Conservation (phyloP, 2,888 invertebrate genomes). For the Callyntrura sp. region DNA sequence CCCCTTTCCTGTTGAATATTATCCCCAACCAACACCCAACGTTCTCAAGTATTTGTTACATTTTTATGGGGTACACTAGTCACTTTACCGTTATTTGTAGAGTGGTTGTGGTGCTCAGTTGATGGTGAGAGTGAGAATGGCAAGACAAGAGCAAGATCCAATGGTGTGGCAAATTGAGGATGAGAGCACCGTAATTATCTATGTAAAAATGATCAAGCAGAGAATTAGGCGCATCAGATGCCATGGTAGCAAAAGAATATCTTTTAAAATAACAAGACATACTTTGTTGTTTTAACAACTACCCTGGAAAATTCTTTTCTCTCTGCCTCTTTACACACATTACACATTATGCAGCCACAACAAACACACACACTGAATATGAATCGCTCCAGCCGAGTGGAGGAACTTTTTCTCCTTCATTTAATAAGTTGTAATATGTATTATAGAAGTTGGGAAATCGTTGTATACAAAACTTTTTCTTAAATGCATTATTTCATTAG, state of each 20-base stretch:
- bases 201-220: background rate
- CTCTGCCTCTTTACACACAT: background rate
- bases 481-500: slow-evolving; percentile 79
- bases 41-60: background rate
- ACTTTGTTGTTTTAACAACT: background rate
- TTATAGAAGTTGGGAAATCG: slow-evolving; percentile 71
- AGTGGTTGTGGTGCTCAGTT: background rate
- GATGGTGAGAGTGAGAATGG: slow-evolving; percentile 9
- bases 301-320: slow-evolving; percentile 20
- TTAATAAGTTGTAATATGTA: slow-evolving; percentile 77
- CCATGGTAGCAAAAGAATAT: slow-evolving; percentile 29
- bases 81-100: background rate
- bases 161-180: background rate
- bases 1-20: slow-evolving; percentile 48
- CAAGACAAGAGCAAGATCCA: background rate
- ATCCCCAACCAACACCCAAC: background rate
- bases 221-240: slow-evolving; percentile 1
- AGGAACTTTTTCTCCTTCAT: slow-evolving; percentile 76
- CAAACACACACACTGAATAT: slow-evolving; percentile 21
- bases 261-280: background rate
- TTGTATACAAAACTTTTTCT: slow-evolving; percentile 74
- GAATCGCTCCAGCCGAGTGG: slow-evolving; percentile 48
- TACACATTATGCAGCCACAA: background rate
- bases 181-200: background rate
- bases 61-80: background rate